Evolutionary conservation across 1,140 invertebrate species (phyloP).

Genomic region (Musca vetustissima): DNA sequence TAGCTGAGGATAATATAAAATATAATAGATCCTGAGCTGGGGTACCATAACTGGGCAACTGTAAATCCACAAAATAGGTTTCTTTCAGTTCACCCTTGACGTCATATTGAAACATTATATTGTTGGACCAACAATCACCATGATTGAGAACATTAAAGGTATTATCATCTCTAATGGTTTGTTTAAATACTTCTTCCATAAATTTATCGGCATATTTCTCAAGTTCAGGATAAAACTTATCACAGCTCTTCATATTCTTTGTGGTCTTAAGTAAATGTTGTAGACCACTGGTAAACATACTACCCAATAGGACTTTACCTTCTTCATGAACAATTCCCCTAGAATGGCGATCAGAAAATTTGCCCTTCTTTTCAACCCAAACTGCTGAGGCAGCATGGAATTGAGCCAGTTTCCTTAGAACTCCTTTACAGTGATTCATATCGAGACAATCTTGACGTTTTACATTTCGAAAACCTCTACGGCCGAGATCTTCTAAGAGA

Average conservation of each 20-base stretch:
- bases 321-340: conserved; percentile 33
- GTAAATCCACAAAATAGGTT: conserved; percentile 47
- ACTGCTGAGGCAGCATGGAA: conserved; percentile 58
- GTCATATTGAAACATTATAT: conserved; percentile 62
- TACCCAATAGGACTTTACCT: conserved; percentile 25
- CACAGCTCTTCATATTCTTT: conserved; percentile 36
- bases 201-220: not conserved
- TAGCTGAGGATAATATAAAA: conserved; percentile 42
- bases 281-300: conserved; percentile 29
- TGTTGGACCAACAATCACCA: conserved; percentile 69
- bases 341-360: conserved; percentile 28
- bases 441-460: conserved; percentile 59
- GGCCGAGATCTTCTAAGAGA: conserved; percentile 58
- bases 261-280: conserved; percentile 35
- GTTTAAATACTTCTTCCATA: not conserved
- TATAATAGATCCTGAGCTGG: conserved; percentile 40
- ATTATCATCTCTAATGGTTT: not conserved
- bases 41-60: conserved; percentile 40
- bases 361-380: conserved; percentile 32
- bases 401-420: conserved; percentile 59
- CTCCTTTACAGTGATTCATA: conserved; percentile 57
- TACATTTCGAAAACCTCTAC: conserved; percentile 59
- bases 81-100: conserved; percentile 45
- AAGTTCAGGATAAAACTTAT: not conserved
- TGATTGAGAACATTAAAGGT: conserved; percentile 65